Evolutionary conservation across 2,113 vertebrate species (phyloP), one percentile per base, ranked within the genome.

Genomic region (Phoxinus phoxinus): DNA sequence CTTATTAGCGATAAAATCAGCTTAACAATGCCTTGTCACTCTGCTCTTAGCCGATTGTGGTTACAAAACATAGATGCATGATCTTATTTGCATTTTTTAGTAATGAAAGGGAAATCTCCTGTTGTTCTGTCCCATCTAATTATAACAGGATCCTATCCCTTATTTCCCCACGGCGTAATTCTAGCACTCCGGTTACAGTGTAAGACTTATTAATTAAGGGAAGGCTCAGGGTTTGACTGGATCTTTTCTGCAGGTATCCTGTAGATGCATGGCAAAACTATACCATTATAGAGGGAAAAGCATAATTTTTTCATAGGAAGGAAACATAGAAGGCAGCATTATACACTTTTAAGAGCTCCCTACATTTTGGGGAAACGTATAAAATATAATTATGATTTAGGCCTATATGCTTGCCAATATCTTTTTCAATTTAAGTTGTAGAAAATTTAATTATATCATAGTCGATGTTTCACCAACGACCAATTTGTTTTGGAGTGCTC

Each of bases 1-100:
- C 2, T 63, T 79, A 74, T 46, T 15, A 61, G 74, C 25, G 73
- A 32, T 56, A 72, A 75, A 85, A 90, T 84, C 81, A 89, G 63
- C 61, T 59, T 59, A n/a, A 25, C 56, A 41, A 35, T 79, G 32
- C 23, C 76, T 58, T 37, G 53, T 61, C 27, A 8, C 21, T 35
- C 6, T 10, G 79, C 79, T 81, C 61, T 81, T 53, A 69, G 63
- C 19, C 19, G 5, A 51, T 25, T 56, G 30, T 37, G 30, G 35
- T 65, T 27, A 59, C 12, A 61, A 27, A 65, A 19, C 59, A 48
- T 65, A 3, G 59, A 27, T 81, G 59, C 17, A 25, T 41, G 13
- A 27, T 63, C 37, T 65, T 25, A 46, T 65, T 65, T 81, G 58
- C 17, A 46, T 81, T 63, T 41, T 76, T 65, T 65, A 37, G n/a